Conservation (phyloP, 2,888 invertebrate genomes). For the Abrostola triplasia region DNA sequence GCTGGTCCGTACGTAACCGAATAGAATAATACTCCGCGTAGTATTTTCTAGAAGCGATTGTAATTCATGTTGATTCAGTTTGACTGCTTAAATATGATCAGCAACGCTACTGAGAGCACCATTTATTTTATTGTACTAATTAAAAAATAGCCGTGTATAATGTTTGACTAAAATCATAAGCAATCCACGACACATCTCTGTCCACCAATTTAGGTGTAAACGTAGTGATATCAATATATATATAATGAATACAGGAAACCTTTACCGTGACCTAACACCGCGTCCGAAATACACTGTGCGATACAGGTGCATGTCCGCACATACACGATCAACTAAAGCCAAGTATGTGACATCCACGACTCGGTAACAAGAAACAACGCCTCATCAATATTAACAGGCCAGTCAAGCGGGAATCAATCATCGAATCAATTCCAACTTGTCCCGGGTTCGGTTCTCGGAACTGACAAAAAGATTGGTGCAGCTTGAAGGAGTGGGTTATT, state of each 20-base stretch:
- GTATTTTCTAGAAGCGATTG: too few species aligned
- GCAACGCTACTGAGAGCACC: too few species aligned
- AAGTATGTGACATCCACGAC: not conserved
- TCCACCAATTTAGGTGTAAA: too few species aligned
- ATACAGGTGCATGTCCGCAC: not conserved
- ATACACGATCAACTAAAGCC: slow-evolving; percentile 23
- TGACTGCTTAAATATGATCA: too few species aligned
- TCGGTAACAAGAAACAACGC: not conserved
- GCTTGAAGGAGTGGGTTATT: slow-evolving; percentile 25
- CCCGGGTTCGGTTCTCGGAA: slow-evolving; percentile 52
- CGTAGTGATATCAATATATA: too few species aligned
- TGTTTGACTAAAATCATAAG: not conserved
- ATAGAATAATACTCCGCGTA: too few species aligned
- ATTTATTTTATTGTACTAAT: too few species aligned
- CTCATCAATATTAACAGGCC: slow-evolving; percentile 35
- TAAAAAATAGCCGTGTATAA: too few species aligned
- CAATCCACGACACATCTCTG: too few species aligned
- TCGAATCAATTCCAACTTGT: slow-evolving; percentile 19
- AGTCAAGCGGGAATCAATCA: slow-evolving; percentile 18
- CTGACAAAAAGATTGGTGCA: slow-evolving; percentile 37
- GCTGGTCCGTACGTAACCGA: too few species aligned
- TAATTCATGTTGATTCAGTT: too few species aligned
- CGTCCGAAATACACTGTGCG: slow-evolving; percentile 1
- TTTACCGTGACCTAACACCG: slow-evolving; percentile 5
- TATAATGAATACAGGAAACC: not conserved